Base-by-base conservation (phyloP, 2,888 invertebrate species). In the Drosophila neutralis region DNA sequence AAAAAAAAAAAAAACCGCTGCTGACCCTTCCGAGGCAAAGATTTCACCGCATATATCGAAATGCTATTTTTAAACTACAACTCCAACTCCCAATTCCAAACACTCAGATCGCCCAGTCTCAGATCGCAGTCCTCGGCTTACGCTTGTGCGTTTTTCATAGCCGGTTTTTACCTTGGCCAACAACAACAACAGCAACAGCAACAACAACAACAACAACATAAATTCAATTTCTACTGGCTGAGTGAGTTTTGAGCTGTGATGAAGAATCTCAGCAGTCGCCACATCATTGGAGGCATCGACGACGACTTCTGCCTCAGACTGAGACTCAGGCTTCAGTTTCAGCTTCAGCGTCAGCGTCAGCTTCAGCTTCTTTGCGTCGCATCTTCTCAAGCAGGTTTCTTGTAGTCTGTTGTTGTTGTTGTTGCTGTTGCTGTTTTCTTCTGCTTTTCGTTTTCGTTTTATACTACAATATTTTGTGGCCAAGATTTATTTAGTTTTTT, bases 151-250 rank as follows among this genome's bases (percentile, higher is more conserved):
- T 33, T 54, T 54, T 52, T 31, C 42, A 52, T 65, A 54, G 72
- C 81, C 80, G 81, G 80, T 80, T 80, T 80, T 66, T 42, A 60
- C 53, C 69, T 68, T 67, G 40, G 45, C 58, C 60, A 71, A 45
- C 69, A 56, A 13, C 54, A 49, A 13, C 53, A 58, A 48, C 59
- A 73, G 13, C 59, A 66, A 24, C 66, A 57, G 7, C 60, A 61
- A 7, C 60, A 66, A 21, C 52, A 53, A 8, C 61, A 58, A 48
- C 67, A 69, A 49, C 82, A 82, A 83, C 86, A 88, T 74, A 79
- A 86, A 85, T 85, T 85, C 89, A 85, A 88, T 88, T 85, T 85
- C 89, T 85, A 86, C 85, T 80, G 84, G 82, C 82, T 78, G 76
- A 88, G 82, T 86, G 81, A 88, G 87, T 86, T 88, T 85, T 78